Evolutionary conservation across 1,140 invertebrate species (phyloP).

Genomic region (Solenopsis fugax): DNA sequence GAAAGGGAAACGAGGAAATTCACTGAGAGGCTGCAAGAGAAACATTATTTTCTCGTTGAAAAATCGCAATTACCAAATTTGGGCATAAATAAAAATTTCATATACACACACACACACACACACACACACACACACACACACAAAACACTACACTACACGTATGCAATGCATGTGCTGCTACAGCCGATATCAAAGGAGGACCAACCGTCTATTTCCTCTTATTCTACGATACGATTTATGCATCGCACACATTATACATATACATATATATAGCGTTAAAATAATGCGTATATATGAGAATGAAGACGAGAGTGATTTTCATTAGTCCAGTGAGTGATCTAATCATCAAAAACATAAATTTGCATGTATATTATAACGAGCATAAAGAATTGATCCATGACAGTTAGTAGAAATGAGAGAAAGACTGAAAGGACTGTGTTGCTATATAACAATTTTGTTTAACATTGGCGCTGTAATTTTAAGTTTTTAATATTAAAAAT

Average conservation of each 20-base stretch:
- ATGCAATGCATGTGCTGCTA: constrained; percentile 41
- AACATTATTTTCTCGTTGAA: constrained; percentile 44
- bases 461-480: constrained; percentile 65
- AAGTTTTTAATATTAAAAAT: constrained; percentile 44
- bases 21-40: neutral
- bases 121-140: neutral
- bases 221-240: constrained; percentile 46
- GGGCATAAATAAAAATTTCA: constrained; percentile 49
- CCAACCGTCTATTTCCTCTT: constrained; percentile 71
- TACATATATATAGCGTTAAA: constrained; percentile 40
- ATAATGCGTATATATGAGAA: constrained; percentile 13
- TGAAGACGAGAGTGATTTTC: constrained; percentile 27
- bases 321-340: constrained; percentile 51
- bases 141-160: neutral
- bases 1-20: constrained; percentile 19
- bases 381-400: constrained; percentile 80
- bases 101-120: neutral
- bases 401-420: constrained; percentile 82
- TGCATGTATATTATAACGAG: constrained; percentile 65
- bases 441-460: constrained; percentile 69
- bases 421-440: constrained; percentile 81
- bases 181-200: constrained; percentile 69
- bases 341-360: constrained; percentile 72
- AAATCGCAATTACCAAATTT: constrained; percentile 32
- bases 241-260: constrained; percentile 38